Conservation (phyloP, 2,888 invertebrate genomes). For the Leptothorax acervorum region DNA sequence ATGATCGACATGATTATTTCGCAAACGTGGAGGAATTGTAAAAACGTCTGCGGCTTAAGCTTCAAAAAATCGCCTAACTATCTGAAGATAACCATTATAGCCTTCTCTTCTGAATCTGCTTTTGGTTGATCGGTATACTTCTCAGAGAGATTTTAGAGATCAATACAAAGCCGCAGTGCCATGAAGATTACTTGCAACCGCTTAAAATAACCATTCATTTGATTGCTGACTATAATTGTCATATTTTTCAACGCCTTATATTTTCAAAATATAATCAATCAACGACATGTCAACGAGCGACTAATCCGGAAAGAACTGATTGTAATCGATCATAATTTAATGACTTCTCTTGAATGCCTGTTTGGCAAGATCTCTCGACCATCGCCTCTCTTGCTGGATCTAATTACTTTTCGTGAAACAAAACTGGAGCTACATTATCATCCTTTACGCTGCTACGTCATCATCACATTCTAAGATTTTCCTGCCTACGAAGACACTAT, state of each 20-base stretch:
- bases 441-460: slow-evolving; percentile 22
- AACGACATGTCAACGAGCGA: slow-evolving; percentile 1
- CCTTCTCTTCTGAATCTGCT: slow-evolving; percentile 22
- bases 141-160: neutral
- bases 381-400: slow-evolving; percentile 15
- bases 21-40: neutral
- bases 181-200: slow-evolving; percentile 15
- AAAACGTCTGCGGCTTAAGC: slow-evolving; percentile 8
- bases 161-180: neutral
- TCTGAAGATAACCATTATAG: neutral
- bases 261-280: neutral
- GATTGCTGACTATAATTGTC: neutral
- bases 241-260: neutral
- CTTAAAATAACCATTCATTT: slow-evolving; percentile 23
- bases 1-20: neutral
- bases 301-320: slow-evolving; percentile 12
- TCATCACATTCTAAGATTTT: slow-evolving; percentile 35
- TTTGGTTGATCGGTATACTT: slow-evolving; percentile 2
- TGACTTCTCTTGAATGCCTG: slow-evolving; percentile 21
- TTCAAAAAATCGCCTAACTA: slow-evolving; percentile 10
- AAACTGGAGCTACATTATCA: slow-evolving; percentile 22
- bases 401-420: slow-evolving; percentile 14
- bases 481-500: slow-evolving; percentile 30
- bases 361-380: slow-evolving; percentile 12
- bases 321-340: slow-evolving; percentile 6